phyloP scores from a whole-genome alignment of 2,113 vertebrate species.

The Platichthys flesus region DNA sequence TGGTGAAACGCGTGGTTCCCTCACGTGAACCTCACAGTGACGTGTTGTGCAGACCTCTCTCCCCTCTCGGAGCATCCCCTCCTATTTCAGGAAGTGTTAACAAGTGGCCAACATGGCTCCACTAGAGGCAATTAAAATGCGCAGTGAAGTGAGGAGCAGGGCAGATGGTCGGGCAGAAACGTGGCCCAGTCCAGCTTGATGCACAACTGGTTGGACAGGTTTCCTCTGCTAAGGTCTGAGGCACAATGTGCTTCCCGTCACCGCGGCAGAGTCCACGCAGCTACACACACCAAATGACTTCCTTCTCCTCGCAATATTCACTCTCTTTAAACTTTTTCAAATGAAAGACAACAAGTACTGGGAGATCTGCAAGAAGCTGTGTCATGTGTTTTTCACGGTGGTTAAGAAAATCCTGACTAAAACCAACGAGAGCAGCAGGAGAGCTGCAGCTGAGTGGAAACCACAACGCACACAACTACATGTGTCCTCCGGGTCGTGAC shows the following conservation, averaged over 20 bases:
- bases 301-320: not conserved
- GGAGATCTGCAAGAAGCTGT: too few species aligned
- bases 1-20: not conserved
- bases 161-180: constrained; percentile 67
- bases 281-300: constrained; percentile 9
- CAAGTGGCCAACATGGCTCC: constrained; percentile 53
- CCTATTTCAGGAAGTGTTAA: constrained; percentile 45
- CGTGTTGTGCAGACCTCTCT: not conserved
- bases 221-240: constrained; percentile 38
- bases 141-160: constrained; percentile 64
- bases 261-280: not conserved
- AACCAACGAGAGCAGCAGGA: not conserved
- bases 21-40: not conserved
- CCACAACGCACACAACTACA: not conserved
- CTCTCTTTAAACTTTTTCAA: not conserved
- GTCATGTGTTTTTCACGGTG: not conserved
- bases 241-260: constrained; percentile 4
- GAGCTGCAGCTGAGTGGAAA: not conserved
- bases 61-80: not conserved
- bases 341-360: not conserved
- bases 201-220: constrained; percentile 61
- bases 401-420: not conserved
- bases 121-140: constrained; percentile 70
- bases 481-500: constrained; percentile 15
- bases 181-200: constrained; percentile 61